phyloP scores from a whole-genome alignment of 1,140 invertebrate genomes.

The Drosophila nigrodunni region DNA sequence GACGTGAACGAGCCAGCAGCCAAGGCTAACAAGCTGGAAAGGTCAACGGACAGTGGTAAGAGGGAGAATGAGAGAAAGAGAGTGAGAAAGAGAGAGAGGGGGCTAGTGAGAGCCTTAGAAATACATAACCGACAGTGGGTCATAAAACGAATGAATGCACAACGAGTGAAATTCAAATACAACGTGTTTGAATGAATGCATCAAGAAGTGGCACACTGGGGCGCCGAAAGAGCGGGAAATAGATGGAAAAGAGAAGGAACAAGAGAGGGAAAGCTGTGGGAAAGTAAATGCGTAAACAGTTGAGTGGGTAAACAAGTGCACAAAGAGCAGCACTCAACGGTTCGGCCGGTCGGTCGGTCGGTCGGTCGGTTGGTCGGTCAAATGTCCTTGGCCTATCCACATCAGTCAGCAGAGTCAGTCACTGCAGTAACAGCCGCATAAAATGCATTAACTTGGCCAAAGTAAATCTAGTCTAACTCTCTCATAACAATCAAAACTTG shows the following conservation, averaged over 20 bases:
- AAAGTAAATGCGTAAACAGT: constrained; percentile 64
- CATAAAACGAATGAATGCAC: constrained; percentile 74
- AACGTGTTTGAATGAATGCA: constrained; percentile 69
- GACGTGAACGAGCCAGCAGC: neutral
- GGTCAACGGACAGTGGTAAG: constrained; percentile 7
- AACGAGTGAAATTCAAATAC: constrained; percentile 71
- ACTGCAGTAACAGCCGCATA: constrained; percentile 20
- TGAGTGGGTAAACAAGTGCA: constrained; percentile 65
- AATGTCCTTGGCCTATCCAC: constrained; percentile 58
- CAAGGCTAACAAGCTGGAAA: constrained; percentile 54
- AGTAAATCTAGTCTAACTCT: constrained; percentile 19
- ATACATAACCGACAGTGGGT: constrained; percentile 34
- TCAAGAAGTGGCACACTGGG: constrained; percentile 51
- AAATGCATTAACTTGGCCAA: constrained; percentile 20
- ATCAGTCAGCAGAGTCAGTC: neutral
- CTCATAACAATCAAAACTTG: constrained; percentile 35
- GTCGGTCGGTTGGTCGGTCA: constrained; percentile 10
- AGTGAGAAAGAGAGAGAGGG: too few relatives aligned
- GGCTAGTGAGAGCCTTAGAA: constrained; percentile 22
- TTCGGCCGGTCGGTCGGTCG: neutral
- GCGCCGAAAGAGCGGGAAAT: neutral
- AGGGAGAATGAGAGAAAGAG: too few relatives aligned
- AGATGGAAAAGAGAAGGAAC: too few relatives aligned
- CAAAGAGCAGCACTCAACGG: constrained; percentile 23
- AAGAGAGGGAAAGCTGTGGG: neutral